Evolutionary conservation across 2,113 vertebrate genomes (phyloP).

Genomic region (Hypanus sabinus): DNA sequence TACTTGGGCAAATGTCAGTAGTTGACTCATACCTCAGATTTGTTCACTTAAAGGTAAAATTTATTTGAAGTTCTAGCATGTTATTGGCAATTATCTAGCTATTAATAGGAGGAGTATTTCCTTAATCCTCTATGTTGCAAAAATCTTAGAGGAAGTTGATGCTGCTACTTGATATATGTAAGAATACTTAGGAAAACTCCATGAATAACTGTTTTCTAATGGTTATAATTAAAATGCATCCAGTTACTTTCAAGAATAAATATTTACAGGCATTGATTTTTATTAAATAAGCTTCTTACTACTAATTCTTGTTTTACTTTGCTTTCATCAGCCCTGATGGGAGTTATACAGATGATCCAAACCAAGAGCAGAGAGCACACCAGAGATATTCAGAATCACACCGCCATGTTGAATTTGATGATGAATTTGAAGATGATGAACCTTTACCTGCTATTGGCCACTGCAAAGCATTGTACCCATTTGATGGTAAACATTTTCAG

Average conservation of each 20-base stretch:
- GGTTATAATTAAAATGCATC: background rate
- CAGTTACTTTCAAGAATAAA: background rate
- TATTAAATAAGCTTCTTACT: background rate
- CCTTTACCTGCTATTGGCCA: constrained; percentile 91
- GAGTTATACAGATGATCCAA: constrained; percentile 91
- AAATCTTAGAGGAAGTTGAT: background rate
- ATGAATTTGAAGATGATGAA: constrained; percentile 95
- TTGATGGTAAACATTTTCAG: constrained; percentile 71
- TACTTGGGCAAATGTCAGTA: background rate
- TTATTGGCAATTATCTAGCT: background rate
- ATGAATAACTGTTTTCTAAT: background rate
- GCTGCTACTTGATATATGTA: background rate
- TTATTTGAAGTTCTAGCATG: background rate
- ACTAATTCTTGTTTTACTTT: background rate
- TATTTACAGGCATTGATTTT: background rate
- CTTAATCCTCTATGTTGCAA: background rate
- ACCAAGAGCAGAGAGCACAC: constrained; percentile 79
- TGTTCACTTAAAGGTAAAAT: too few relatives aligned
- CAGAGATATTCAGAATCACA: constrained; percentile 55
- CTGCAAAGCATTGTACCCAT: constrained; percentile 93
- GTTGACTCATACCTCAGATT: background rate
- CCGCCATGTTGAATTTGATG: constrained; percentile 80
- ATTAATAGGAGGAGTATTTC: background rate
- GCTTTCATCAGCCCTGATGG: constrained; percentile 74
- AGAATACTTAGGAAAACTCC: background rate